A percentile compares a stretch with the other conserved stretches of the same genome.
Evolutionary conservation across 2,113 vertebrate species (phyloP).

Genomic region (Hydropotes inermis): DNA sequence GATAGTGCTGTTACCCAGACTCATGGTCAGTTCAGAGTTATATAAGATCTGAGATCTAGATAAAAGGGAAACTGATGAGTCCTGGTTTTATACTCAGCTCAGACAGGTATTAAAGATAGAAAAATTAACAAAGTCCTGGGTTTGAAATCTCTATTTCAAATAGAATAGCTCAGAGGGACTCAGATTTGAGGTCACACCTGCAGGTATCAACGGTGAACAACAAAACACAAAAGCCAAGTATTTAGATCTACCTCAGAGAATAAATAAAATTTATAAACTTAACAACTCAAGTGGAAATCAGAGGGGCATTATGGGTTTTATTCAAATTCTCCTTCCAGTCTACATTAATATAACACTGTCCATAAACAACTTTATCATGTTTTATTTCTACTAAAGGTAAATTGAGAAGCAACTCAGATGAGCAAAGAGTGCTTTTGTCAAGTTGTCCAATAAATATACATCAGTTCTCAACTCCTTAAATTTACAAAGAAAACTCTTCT

Average conservation of each 20-base stretch:
- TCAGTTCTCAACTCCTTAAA: slow-evolving; percentile 12
- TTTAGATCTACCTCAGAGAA: not conserved
- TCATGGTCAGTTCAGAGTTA: not conserved
- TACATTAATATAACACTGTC: not conserved
- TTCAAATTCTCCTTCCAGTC: not conserved
- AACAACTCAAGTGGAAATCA: not conserved
- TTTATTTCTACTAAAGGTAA: not conserved
- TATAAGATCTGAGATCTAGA: not conserved
- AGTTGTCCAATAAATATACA: not conserved
- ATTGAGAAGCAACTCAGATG: not conserved
- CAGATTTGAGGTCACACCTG: not conserved
- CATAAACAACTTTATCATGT: not conserved
- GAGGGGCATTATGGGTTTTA: not conserved
- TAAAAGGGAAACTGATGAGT: not conserved
- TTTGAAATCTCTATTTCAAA: not conserved
- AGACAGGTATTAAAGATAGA: not conserved
- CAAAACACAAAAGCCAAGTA: not conserved
- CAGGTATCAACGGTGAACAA: not conserved
- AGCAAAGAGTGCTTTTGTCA: not conserved
- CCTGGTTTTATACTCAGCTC: not conserved
- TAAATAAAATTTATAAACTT: not conserved
- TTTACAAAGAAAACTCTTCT: slow-evolving; percentile 6
- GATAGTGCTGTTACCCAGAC: not conserved
- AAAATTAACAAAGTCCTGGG: not conserved
- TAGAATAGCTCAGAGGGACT: not conserved